Evolutionary conservation across 2,888 invertebrate genomes (phyloP), one percentile per base, ranked within the genome.

Genomic region (Piscicola geometra): DNA sequence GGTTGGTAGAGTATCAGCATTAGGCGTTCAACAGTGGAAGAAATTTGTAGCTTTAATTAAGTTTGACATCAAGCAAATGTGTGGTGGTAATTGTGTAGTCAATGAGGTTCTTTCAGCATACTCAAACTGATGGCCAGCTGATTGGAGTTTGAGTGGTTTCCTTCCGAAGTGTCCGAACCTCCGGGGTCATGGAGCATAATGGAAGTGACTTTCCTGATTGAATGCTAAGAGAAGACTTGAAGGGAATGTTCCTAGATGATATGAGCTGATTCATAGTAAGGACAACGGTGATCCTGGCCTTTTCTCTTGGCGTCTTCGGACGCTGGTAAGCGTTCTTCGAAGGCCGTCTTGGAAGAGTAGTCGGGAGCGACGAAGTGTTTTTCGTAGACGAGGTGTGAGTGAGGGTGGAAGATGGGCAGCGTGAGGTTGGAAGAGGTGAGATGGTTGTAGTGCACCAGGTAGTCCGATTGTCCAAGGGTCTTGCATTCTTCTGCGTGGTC

Each of bases 331-430:
- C 60, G 9, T 21, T 56, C 60, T 25, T 56, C 25, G 25, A 56
- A 56, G 60, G 60, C 60, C 9, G 60, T 3, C 25, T 56, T 56
- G 21, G 60, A 56, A n/a, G 60, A 15, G 60, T 56, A 56, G 21
- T 56, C 60, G 5, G 60, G 60, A 25, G 60, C 60, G 25, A 56
- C n/a, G 5, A 56, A 56, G n/a, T 56, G 60, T 56, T 56, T 56
- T 25, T 56, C 60, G 25, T 56, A 56, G 60, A 56, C 60, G 3
- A 56, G 60, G 60, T 56, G 60, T 56, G 60, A 56, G 60, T 56
- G 60, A 18, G 60, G 60, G 25, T 56, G 60, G 60, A 56, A 56
- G 25, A 56, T 56, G 5, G 60, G 60, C 3, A 56, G 60, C 3
- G 21, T 56, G 60, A 56, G 60, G 25, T 56, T 56, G 60, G 60